phyloP scores from a whole-genome alignment of 2,888 invertebrate species.

The Apamea sordens region DNA sequence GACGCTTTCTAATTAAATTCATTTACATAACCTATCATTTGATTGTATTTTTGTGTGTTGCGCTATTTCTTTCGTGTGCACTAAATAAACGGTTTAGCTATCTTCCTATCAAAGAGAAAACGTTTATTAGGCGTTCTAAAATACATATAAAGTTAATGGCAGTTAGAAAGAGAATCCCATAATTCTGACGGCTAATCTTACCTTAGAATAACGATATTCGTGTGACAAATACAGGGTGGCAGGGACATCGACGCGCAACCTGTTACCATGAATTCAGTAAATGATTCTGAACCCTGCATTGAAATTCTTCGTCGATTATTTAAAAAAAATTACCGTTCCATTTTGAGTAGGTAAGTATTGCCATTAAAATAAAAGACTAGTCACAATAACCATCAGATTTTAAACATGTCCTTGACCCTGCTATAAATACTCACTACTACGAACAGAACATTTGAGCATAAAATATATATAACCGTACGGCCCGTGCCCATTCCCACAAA shows the following conservation, averaged over 20 bases:
- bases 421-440: slow-evolving; percentile 50
- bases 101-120: background rate
- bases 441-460: slow-evolving; percentile 54
- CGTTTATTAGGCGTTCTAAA: background rate
- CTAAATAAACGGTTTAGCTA: too few relatives aligned
- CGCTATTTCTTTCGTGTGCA: background rate
- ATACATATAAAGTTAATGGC: background rate
- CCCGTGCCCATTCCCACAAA: slow-evolving; percentile 77
- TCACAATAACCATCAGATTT: slow-evolving; percentile 1
- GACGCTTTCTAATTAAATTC: background rate
- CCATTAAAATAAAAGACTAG: background rate
- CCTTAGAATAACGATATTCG: background rate
- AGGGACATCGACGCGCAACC: background rate
- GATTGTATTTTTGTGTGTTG: background rate
- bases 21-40: background rate
- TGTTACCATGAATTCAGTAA: background rate
- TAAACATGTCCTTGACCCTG: slow-evolving; percentile 60
- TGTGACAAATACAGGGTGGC: background rate
- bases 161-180: background rate
- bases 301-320: background rate
- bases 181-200: background rate
- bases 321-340: background rate
- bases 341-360: background rate
- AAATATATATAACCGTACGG: slow-evolving; percentile 47
- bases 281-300: background rate